Conservation (phyloP, 2,888 invertebrate genomes). For the Salticus scenicus region DNA sequence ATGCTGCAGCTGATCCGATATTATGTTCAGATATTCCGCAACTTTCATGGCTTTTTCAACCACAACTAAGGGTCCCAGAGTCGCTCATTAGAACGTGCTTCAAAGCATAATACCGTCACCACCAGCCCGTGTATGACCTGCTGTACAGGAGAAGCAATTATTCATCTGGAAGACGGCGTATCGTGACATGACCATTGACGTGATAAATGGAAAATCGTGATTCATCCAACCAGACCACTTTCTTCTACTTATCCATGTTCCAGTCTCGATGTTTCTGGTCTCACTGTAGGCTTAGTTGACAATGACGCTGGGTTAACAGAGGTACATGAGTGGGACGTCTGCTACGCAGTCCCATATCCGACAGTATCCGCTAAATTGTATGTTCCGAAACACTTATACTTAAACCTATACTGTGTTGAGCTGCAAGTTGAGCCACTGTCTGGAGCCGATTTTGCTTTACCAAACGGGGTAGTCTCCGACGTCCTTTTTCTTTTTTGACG, state of each 20-base stretch:
- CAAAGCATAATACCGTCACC: neutral
- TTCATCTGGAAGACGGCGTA: no score
- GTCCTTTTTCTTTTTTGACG: no score
- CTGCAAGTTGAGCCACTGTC: neutral
- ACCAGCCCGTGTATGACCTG: neutral
- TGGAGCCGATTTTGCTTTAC: neutral
- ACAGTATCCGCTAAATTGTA: neutral
- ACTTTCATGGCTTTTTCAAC: no score
- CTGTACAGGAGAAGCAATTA: neutral
- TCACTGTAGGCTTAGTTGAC: neutral
- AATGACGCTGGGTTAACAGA: no score
- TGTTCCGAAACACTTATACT: neutral
- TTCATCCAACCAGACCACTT: slow-evolving; percentile 3
- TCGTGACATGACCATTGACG: neutral
- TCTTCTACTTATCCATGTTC: slow-evolving; percentile 20
- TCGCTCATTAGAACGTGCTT: neutral
- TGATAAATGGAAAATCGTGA: neutral
- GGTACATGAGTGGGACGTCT: neutral
- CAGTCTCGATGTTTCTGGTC: neutral
- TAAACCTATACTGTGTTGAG: neutral
- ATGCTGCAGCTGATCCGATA: no score
- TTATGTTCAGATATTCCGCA: no score
- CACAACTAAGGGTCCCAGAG: neutral
- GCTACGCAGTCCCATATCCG: neutral
- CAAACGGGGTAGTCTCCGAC: neutral